Evolutionary conservation across 2,113 vertebrate species (phyloP).

Genomic region (Zonotrichia leucophrys): DNA sequence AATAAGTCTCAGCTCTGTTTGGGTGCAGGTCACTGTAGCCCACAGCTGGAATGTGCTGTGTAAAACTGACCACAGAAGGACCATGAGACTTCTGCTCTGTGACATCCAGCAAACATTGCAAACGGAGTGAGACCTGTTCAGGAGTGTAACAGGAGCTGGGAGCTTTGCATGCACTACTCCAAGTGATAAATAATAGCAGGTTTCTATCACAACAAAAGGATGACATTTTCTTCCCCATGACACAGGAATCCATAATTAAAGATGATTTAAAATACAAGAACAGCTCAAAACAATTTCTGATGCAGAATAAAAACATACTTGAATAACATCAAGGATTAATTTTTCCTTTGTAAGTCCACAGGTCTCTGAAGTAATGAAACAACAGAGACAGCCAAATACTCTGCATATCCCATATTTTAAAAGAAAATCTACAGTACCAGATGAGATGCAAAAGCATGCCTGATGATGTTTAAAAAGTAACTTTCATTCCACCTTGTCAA

Average conservation of each 20-base stretch:
- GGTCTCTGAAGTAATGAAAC: neutral
- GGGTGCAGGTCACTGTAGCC: neutral
- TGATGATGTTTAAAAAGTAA: neutral
- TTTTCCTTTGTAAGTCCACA: neutral
- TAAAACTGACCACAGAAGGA: neutral
- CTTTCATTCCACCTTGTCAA: neutral
- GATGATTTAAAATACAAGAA: neutral
- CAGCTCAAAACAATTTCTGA: neutral
- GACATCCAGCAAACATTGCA: neutral
- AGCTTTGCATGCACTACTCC: neutral
- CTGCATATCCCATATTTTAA: neutral
- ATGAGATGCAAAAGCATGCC: neutral
- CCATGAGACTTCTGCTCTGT: neutral
- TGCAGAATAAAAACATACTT: neutral
- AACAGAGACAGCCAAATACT: neutral
- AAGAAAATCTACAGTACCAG: neutral
- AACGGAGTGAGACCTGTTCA: neutral
- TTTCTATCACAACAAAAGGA: neutral
- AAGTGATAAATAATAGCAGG: neutral
- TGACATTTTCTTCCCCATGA: fast-evolving
- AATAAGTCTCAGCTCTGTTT: neutral
- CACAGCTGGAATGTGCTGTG: neutral
- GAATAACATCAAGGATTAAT: neutral
- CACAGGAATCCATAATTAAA: neutral
- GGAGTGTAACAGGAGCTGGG: neutral